Evolutionary conservation across 1,140 invertebrate species (phyloP).

Genomic region (Belonocnema kinseyi): DNA sequence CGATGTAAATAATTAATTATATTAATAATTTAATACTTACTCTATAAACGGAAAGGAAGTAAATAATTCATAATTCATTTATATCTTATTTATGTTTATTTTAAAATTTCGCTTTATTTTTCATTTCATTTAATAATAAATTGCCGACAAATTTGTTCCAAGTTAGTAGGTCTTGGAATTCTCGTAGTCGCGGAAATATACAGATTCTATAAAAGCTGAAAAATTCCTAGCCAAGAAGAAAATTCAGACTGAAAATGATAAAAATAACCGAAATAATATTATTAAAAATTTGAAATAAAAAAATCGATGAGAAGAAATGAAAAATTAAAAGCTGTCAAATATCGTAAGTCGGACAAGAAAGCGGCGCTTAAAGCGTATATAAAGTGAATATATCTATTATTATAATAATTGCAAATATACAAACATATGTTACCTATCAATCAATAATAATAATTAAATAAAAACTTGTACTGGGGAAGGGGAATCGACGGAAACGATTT

Average conservation of each 20-base stretch:
- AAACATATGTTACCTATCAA: not conserved
- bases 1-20: no score
- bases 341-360: constrained; percentile 25
- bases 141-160: constrained; percentile 75
- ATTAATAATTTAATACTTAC: no score
- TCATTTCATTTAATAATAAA: constrained; percentile 75
- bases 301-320: constrained; percentile 5
- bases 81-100: constrained; percentile 47
- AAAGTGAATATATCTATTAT: constrained; percentile 4
- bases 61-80: not conserved
- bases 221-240: not conserved
- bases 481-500: constrained; percentile 44
- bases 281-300: not conserved
- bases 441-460: constrained; percentile 7
- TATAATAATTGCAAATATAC: constrained; percentile 22
- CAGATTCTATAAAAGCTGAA: constrained; percentile 33
- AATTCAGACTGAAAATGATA: not conserved
- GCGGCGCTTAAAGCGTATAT: constrained; percentile 5
- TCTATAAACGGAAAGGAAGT: not conserved
- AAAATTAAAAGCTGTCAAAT: constrained; percentile 12
- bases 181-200: constrained; percentile 68
- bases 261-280: constrained; percentile 20
- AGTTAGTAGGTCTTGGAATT: constrained; percentile 73
- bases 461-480: constrained; percentile 13
- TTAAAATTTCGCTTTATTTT: constrained; percentile 74